A percentile compares a stretch with the other conserved stretches of the same genome.
Evolutionary conservation across 2,888 invertebrate species (phyloP).

Genomic region (Tribolium freemani): DNA sequence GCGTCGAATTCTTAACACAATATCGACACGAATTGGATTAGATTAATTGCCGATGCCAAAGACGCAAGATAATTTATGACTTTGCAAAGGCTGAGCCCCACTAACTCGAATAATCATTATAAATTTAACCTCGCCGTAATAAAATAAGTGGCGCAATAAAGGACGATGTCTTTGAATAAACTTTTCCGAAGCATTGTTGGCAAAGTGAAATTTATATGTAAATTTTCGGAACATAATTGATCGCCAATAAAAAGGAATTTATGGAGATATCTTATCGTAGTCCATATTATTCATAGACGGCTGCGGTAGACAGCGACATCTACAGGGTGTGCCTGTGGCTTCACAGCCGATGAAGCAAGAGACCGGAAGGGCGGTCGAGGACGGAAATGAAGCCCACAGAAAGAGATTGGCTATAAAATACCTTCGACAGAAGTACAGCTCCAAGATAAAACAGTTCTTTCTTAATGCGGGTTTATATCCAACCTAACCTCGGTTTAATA

Average conservation of each 20-base stretch:
- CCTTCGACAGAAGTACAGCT: slow-evolving; percentile 45
- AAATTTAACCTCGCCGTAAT: slow-evolving; percentile 42
- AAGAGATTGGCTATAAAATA: slow-evolving; percentile 59
- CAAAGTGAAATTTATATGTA: slow-evolving; percentile 53
- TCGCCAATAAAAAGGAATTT: slow-evolving; percentile 62
- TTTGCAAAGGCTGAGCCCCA: slow-evolving; percentile 8
- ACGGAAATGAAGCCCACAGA: slow-evolving; percentile 56
- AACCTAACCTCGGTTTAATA: slow-evolving; percentile 41
- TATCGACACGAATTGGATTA: slow-evolving; percentile 40
- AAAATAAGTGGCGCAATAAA: slow-evolving; percentile 46
- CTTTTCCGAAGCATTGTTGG: slow-evolving; percentile 33
- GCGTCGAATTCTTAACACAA: slow-evolving; percentile 37
- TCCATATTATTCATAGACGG: slow-evolving; percentile 61
- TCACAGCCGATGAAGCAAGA: slow-evolving; percentile 25
- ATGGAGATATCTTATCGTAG: slow-evolving; percentile 60
- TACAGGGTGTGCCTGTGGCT: slow-evolving; percentile 54
- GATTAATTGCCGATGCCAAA: slow-evolving; percentile 39
- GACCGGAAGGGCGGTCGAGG: slow-evolving; percentile 47
- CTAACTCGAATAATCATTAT: slow-evolving; percentile 32
- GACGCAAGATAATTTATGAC: slow-evolving; percentile 39
- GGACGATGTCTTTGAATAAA: slow-evolving; percentile 43
- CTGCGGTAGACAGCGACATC: slow-evolving; percentile 61
- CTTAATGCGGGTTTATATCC: slow-evolving; percentile 35
- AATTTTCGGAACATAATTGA: slow-evolving; percentile 59
- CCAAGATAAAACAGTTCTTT: slow-evolving; percentile 40